A percentile compares a stretch with the other conserved stretches of the same genome.
Evolutionary conservation across 2,113 vertebrate genomes (phyloP).

Genomic region (Zingel zingel): DNA sequence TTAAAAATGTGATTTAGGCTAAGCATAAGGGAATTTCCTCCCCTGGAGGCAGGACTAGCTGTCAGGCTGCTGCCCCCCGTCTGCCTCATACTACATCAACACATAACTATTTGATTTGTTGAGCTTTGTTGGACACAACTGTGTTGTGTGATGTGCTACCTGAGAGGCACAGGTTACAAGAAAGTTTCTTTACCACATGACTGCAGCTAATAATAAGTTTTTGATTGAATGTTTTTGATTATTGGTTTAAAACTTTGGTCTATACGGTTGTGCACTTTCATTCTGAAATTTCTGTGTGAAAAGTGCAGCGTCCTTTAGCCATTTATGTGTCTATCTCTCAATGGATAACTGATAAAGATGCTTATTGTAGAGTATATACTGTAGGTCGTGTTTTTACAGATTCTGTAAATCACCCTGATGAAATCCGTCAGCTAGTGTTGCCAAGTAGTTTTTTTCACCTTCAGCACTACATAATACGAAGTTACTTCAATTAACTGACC

Average conservation of each 20-base stretch:
- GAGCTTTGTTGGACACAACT: background rate
- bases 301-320: background rate
- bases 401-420: background rate
- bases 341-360: background rate
- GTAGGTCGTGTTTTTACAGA: background rate
- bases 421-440: background rate
- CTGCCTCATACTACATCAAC: background rate
- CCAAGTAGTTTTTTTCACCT: background rate
- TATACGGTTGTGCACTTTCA: background rate
- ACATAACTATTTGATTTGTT: background rate
- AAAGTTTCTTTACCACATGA: background rate
- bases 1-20: background rate
- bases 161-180: background rate
- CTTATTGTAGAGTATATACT: background rate
- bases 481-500: slow-evolving; percentile 72
- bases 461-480: background rate
- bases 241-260: background rate
- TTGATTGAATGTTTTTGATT: background rate
- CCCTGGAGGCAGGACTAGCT: background rate
- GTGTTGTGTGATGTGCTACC: too few species aligned
- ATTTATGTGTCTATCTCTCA: too few species aligned
- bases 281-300: background rate
- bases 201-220: background rate
- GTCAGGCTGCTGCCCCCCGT: background rate
- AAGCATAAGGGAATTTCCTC: background rate